A percentile compares a stretch with the other conserved stretches of the same genome.
Evolutionary conservation across 2,888 invertebrate genomes (phyloP).

Genomic region (Pogonocherus hispidulus): DNA sequence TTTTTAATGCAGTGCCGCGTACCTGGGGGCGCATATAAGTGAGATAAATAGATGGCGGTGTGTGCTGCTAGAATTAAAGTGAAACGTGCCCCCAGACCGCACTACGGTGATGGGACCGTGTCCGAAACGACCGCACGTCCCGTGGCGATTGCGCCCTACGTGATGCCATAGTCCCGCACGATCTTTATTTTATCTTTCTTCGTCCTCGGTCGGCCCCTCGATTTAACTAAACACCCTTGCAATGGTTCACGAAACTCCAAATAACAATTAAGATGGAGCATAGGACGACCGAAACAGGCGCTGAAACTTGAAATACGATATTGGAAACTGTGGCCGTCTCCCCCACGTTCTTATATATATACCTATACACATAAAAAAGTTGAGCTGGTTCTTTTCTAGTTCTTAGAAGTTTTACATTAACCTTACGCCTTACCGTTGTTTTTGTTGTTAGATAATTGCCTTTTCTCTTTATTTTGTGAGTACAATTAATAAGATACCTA

Average conservation of each 20-base stretch:
- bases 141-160: slow-evolving; percentile 66
- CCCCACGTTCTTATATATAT: no score
- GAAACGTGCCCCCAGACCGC: slow-evolving; percentile 69
- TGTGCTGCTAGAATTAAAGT: slow-evolving; percentile 66
- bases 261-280: slow-evolving; percentile 47
- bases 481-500: no score
- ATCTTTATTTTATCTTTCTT: slow-evolving; percentile 58
- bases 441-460: no score
- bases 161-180: slow-evolving; percentile 66
- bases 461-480: no score
- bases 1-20: slow-evolving; percentile 58
- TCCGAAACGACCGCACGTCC: slow-evolving; percentile 66
- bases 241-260: slow-evolving; percentile 49
- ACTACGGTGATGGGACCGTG: slow-evolving; percentile 57
- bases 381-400: no score
- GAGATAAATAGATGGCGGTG: slow-evolving; percentile 65
- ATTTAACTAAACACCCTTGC: slow-evolving; percentile 59
- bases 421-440: no score
- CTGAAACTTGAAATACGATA: no score
- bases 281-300: not conserved
- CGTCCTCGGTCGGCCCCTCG: slow-evolving; percentile 44
- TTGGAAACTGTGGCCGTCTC: no score
- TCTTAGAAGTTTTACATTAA: no score
- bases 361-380: no score
- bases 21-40: slow-evolving; percentile 62